Base-by-base conservation (phyloP, 2,113 vertebrate species). In the Ifrita kowaldi region DNA sequence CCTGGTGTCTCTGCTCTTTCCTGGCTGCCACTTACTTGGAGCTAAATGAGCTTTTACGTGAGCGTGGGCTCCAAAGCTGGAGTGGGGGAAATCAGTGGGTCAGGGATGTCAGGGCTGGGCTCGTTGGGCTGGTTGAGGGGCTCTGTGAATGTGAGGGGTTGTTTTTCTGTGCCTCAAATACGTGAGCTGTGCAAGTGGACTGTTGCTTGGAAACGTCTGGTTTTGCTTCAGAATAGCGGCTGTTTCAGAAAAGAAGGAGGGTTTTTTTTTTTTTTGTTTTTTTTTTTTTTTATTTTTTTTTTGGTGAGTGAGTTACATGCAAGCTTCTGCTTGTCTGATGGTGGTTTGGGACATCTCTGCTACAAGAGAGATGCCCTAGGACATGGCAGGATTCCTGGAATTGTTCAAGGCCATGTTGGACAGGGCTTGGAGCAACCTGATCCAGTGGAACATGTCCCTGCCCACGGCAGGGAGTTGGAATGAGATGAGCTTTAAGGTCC, bases 121-220 rank as follows among this genome's bases (percentile, higher is more conserved):
- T 75, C 4, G 0, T 4, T 12, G 57, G 27, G 57, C n/a, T 76
- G 26, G 8, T 22, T 0, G 0, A 55, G 33, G 59, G 39, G 33
- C 47, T 11, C 11, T 30, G 44, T 33, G n/a, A 47, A 6, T 35
- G 23, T 26, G 32, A 9, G 6, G 21, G 15, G 8, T 13, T 50
- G 52, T 49, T 79, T 24, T 67, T 16, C 35, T 47, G 64, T 1
- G 3, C 32, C 49, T 81, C 6, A 4, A 13, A 12, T 10, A 13
- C 0, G 0, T 7, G 80, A 78, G 64, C 60, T 78, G 55, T 69
- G 64, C 17, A 5, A n/a, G 42, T 6, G 57, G 30, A 11, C 8
- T 13, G 90, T 84, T 94, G 92, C 95, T 90, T 91, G 90, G 95
- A 57, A 79, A 95, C 13, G 2, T 13, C n/a, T 52, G 56, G 9